Evolutionary conservation across 2,113 vertebrate genomes (phyloP), one percentile per base, ranked within the genome.

Genomic region (Aleadryas rufinucha): DNA sequence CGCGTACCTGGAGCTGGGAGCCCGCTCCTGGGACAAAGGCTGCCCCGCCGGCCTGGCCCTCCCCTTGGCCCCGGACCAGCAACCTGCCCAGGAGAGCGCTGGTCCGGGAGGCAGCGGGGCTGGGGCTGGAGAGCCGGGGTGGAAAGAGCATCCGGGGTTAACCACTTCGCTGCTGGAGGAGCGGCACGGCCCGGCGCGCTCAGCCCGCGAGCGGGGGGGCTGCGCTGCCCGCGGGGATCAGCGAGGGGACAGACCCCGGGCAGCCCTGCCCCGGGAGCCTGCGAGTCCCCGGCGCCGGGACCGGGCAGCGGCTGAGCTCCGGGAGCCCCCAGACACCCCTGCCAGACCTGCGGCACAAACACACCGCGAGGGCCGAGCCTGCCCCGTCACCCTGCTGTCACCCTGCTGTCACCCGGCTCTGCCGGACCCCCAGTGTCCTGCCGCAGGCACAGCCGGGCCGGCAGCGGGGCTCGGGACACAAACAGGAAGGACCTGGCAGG

Each of bases 11-110:
- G 78, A 27, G 84, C 6, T 4, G 3, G 2, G 65, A 20, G 53
- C 63, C 35, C 2, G 74, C 49, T 61, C 21, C 60, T n/a, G 85
- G 94, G 83, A 92, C 89, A 95, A 86, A 95, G 88, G 76, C 92
- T 95, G 79, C 21, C 87, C 69, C 11, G 35, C 70, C 1, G 7
- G 16, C 31, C 10, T 0, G 91, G 88, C 89, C 95, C 91, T 97
- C 96, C 96, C 95, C 93, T 95, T 95, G 96, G 96, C 89, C 81
- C 45, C 10, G 3, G 35, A 90, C 94, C 96, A 97, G 82, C 74
- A 92, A 95, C 95, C 93, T 92, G 93, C 84, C 93, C 94, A 87
- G 94, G 90, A 66, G 60, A 79, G 75, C 5, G 4, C 60, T 53
- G 3, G 31, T n/a, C 77, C 53, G 5, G 81, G 87, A 91, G 80